A percentile compares a stretch with the other conserved stretches of the same genome.
phyloP scores from a whole-genome alignment of 2,888 invertebrate species.

The Syritta pipiens region DNA sequence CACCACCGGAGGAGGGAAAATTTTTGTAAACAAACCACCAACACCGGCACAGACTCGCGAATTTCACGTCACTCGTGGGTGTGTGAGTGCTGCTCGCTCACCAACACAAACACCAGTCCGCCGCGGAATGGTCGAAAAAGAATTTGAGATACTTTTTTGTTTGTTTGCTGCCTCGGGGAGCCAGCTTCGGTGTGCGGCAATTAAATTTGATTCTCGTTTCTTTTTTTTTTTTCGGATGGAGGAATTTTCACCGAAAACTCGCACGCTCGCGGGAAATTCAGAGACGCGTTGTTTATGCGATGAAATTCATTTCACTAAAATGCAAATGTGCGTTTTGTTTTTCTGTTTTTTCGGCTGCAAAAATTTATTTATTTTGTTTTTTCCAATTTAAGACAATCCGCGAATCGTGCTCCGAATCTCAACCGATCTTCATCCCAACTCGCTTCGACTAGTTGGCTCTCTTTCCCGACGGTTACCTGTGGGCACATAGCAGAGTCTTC shows the following conservation, averaged over 20 bases:
- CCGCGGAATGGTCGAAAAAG: constrained; percentile 59
- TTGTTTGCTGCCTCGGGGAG: constrained; percentile 35
- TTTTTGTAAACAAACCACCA: constrained; percentile 67
- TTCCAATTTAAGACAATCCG: constrained; percentile 31
- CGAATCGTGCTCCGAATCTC: constrained; percentile 41
- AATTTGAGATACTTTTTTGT: constrained; percentile 56
- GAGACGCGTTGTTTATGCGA: background rate
- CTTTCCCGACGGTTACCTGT: too few species aligned
- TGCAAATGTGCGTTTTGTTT: too few species aligned
- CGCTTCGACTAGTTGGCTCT: constrained; percentile 64
- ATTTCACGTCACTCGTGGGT: background rate
- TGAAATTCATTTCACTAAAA: too few species aligned
- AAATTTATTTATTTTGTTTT: too few species aligned
- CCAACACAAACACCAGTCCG: background rate
- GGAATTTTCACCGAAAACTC: background rate
- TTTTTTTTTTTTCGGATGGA: background rate
- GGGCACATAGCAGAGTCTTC: too few species aligned
- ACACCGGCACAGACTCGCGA: constrained; percentile 32
- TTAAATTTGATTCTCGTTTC: constrained; percentile 42
- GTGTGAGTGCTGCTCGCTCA: constrained; percentile 28
- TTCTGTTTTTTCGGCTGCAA: too few species aligned
- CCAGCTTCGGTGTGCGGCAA: constrained; percentile 39
- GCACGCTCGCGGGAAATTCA: background rate
- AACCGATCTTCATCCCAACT: constrained; percentile 62
- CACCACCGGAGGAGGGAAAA: background rate